Evolutionary conservation across 2,888 invertebrate genomes (phyloP).

Genomic region (Volucella inanis): DNA sequence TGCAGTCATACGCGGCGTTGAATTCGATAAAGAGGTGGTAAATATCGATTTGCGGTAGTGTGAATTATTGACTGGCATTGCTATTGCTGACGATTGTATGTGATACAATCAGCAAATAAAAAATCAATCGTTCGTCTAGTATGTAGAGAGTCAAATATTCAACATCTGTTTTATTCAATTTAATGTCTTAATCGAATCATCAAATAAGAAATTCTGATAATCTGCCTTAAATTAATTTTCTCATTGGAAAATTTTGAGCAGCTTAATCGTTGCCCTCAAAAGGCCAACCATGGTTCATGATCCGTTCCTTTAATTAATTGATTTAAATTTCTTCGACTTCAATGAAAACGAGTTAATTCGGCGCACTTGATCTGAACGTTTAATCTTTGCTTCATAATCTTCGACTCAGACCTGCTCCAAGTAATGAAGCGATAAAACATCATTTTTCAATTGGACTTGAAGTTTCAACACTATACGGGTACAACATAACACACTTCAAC

Average conservation of each 20-base stretch:
- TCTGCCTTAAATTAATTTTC: constrained; percentile 33
- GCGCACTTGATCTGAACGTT: constrained; percentile 31
- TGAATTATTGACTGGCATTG: too few species aligned
- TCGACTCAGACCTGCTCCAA: constrained; percentile 8
- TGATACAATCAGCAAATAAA: too few species aligned
- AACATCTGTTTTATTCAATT: too few species aligned
- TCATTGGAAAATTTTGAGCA: constrained; percentile 3
- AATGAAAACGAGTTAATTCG: constrained; percentile 48
- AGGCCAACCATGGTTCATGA: background rate
- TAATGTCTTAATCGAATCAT: too few species aligned
- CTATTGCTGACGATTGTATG: too few species aligned
- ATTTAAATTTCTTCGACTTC: constrained; percentile 25
- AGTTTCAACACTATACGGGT: background rate
- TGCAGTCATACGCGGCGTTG: too few species aligned
- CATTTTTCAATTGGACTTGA: constrained; percentile 52
- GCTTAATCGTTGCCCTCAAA: background rate
- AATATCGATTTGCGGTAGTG: too few species aligned
- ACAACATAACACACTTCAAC: background rate
- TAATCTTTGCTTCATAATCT: constrained; percentile 49
- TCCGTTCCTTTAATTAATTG: constrained; percentile 46
- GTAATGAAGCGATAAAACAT: constrained; percentile 31
- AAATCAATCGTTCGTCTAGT: too few species aligned
- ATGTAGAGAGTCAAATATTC: too few species aligned
- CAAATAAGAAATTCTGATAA: too few species aligned
- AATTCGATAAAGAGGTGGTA: too few species aligned